phyloP scores from a whole-genome alignment of 2,888 invertebrate species.

The Drosophila anceps region DNA sequence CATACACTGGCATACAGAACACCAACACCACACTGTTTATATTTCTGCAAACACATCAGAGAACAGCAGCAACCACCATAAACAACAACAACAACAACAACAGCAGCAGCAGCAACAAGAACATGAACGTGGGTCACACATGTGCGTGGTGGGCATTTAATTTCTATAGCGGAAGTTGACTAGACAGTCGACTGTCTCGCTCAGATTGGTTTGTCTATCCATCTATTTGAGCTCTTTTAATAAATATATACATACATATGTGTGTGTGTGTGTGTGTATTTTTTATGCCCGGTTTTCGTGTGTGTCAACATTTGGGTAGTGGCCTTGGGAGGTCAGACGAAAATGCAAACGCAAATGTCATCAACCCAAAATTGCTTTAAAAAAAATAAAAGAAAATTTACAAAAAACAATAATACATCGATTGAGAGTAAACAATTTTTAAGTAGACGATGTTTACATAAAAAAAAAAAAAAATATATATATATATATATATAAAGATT shows the following conservation, averaged over 20 bases:
- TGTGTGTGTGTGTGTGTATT: constrained; percentile 11
- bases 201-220: constrained; percentile 48
- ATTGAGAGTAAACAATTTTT: background rate
- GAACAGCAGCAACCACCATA: constrained; percentile 34
- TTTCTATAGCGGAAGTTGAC: constrained; percentile 77
- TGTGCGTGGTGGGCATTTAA: constrained; percentile 75
- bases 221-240: constrained; percentile 7
- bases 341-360: constrained; percentile 50
- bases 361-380: background rate
- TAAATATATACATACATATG: background rate
- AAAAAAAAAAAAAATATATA: background rate
- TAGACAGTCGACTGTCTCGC: constrained; percentile 71
- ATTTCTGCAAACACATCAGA: constrained; percentile 55
- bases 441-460: background rate
- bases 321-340: constrained; percentile 45
- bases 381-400: background rate
- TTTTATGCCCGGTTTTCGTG: constrained; percentile 9
- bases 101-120: constrained; percentile 20
- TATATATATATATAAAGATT: too few species aligned
- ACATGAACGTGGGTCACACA: constrained; percentile 50
- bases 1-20: constrained; percentile 18
- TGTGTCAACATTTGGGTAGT: constrained; percentile 52
- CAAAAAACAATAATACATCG: background rate
- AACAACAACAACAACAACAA: constrained; percentile 22
- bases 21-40: constrained; percentile 56